These are phyloP conservation scores for Lophura nycthemera DNA, from an alignment of 2,113 vertebrate species.

Conservation along the genomic window DNA sequence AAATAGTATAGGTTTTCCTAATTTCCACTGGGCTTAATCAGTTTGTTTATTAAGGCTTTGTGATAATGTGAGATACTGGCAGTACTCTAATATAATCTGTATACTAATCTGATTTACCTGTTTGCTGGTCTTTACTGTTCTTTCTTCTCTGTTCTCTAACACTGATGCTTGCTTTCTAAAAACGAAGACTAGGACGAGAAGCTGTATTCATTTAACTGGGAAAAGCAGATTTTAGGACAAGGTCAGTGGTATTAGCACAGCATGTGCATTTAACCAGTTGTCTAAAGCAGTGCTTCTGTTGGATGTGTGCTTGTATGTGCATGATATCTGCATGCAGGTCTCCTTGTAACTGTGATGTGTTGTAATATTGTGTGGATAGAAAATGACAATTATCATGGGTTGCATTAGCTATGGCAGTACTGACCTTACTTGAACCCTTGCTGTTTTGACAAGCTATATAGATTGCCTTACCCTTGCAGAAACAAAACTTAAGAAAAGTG, in stretches of 20 bases:
- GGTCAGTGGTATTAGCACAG: slow-evolving; percentile 67
- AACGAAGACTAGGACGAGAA: slow-evolving; percentile 81
- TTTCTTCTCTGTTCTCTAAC: slow-evolving; percentile 75
- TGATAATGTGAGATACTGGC: slow-evolving; percentile 45
- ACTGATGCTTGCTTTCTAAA: slow-evolving; percentile 81
- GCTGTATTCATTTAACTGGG: slow-evolving; percentile 77
- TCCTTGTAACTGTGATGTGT: slow-evolving; percentile 21
- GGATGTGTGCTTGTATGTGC: slow-evolving; percentile 72
- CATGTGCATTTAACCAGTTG: slow-evolving; percentile 67
- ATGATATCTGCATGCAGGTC: slow-evolving; percentile 52
- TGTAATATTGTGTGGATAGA: not conserved
- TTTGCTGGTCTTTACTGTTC: slow-evolving; percentile 71
- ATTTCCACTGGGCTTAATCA: not conserved
- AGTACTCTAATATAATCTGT: slow-evolving; percentile 34
- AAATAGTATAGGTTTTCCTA: not conserved
- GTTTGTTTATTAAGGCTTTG: slow-evolving; percentile 29
- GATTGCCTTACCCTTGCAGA: not conserved
- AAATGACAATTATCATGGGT: not conserved
- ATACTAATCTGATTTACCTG: slow-evolving; percentile 56
- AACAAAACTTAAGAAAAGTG: not conserved
- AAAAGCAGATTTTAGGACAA: slow-evolving; percentile 81
- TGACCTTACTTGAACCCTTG: not conserved
- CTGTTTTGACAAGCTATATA: not conserved
- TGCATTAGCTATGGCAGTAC: not conserved
- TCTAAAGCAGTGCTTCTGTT: slow-evolving; percentile 72